Conservation (phyloP, 2,797 vertebrate genomes). For the Peromyscus attwateri region DNA sequence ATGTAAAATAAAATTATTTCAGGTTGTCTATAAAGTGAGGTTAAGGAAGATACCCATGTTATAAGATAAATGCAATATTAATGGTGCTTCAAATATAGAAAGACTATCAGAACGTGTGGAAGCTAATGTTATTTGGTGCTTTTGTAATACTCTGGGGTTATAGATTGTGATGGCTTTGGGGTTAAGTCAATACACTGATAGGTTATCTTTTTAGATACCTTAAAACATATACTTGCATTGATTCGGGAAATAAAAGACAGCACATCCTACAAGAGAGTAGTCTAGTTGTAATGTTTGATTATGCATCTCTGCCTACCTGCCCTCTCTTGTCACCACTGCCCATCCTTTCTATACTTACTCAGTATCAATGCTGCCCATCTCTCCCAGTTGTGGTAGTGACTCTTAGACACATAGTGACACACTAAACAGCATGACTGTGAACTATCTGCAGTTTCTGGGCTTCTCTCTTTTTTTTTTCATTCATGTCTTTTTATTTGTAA, state of each 20-base stretch:
- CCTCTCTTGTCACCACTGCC: not conserved
- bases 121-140: not conserved
- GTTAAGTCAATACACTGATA: not conserved
- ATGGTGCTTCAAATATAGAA: not conserved
- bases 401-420: not conserved
- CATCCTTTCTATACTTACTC: accelerated
- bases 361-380: not conserved
- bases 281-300: not conserved
- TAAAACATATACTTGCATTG: not conserved
- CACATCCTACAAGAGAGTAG: not conserved
- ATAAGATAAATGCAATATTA: not conserved
- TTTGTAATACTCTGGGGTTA: not conserved
- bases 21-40: not conserved
- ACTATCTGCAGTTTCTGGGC: not conserved
- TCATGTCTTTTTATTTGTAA: not conserved
- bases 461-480: not conserved
- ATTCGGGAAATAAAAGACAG: not conserved
- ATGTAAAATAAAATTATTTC: accelerated
- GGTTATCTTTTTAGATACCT: not conserved
- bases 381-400: not conserved
- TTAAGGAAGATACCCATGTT: not conserved
- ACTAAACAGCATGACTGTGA: not conserved
- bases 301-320: not conserved
- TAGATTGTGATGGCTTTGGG: not conserved
- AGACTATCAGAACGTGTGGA: not conserved